A percentile compares a stretch with the other conserved stretches of the same genome.
Evolutionary conservation across 2,888 invertebrate species (phyloP).

Genomic region (Hypercompe scribonia): DNA sequence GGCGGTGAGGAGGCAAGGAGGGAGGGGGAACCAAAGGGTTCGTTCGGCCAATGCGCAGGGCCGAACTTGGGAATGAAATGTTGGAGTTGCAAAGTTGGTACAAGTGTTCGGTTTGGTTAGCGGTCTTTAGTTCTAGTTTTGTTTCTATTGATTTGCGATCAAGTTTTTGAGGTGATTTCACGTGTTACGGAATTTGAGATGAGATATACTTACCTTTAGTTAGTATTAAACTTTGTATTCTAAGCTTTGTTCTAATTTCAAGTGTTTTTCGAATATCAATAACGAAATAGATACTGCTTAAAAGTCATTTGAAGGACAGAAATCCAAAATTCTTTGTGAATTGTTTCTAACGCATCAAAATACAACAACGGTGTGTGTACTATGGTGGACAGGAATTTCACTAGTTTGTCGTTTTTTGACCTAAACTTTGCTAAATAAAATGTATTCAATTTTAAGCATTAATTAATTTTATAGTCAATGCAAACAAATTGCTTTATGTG

Average conservation of each 20-base stretch:
- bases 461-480: too few relatives aligned
- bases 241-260: background rate
- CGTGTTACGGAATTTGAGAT: constrained; percentile 38
- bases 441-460: too few relatives aligned
- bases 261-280: background rate
- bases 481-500: too few relatives aligned
- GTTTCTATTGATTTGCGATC: constrained; percentile 59
- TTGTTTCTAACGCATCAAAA: too few relatives aligned
- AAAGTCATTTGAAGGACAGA: background rate
- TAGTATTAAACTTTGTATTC: constrained; percentile 13
- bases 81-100: constrained; percentile 70
- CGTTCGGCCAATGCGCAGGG: constrained; percentile 83
- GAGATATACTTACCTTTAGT: constrained; percentile 12
- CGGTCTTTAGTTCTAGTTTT: constrained; percentile 68
- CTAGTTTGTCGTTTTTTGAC: too few relatives aligned
- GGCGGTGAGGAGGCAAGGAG: constrained; percentile 53
- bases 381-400: too few relatives aligned
- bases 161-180: constrained; percentile 49
- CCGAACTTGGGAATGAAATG: constrained; percentile 76
- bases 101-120: constrained; percentile 68
- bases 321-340: background rate
- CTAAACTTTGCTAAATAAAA: too few relatives aligned
- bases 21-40: constrained; percentile 66
- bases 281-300: background rate
- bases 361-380: too few relatives aligned